A percentile compares a stretch with the other conserved stretches of the same genome.
These are phyloP conservation scores for Drosophila quadrilineata DNA, from an alignment of 1,140 invertebrate species.

Conservation along the genomic window DNA sequence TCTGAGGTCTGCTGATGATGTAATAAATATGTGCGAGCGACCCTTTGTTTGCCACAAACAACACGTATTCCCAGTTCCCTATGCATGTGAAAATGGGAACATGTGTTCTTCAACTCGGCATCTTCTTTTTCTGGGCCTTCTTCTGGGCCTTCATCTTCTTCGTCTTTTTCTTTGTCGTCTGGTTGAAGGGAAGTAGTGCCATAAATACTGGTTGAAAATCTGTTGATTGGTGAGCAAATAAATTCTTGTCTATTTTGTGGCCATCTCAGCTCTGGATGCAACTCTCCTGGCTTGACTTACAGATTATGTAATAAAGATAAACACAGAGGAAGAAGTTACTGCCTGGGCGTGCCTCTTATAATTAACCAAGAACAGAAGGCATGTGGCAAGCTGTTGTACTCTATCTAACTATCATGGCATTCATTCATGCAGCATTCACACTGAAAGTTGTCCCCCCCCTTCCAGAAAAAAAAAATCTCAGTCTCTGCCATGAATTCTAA, in stretches of 20 bases:
- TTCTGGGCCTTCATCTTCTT: too few relatives aligned
- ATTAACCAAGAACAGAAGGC: conserved; percentile 32
- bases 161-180: too few relatives aligned
- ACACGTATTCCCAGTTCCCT: background rate
- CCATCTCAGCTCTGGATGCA: conserved; percentile 35
- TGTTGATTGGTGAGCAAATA: conserved; percentile 69
- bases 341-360: conserved; percentile 26
- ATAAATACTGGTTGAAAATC: conserved; percentile 68
- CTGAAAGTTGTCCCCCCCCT: background rate
- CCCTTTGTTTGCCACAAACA: conserved; percentile 41
- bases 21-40: conserved; percentile 66
- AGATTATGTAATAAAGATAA: conserved; percentile 46
- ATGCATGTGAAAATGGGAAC: conserved; percentile 57
- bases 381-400: background rate
- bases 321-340: conserved; percentile 33
- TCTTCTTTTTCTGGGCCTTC: too few relatives aligned
- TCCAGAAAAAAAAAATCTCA: background rate
- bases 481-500: conserved; percentile 40
- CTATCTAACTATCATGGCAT: background rate
- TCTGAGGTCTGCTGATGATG: conserved; percentile 57
- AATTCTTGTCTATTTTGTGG: conserved; percentile 62
- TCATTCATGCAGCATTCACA: conserved; percentile 11
- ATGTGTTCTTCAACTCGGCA: too few relatives aligned
- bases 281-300: too few relatives aligned
- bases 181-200: conserved; percentile 35